A percentile compares a stretch with the other conserved stretches of the same genome.
These are phyloP conservation scores for Amaurobius ferox DNA, from an alignment of 2,888 invertebrate genomes.

Conservation along the genomic window DNA sequence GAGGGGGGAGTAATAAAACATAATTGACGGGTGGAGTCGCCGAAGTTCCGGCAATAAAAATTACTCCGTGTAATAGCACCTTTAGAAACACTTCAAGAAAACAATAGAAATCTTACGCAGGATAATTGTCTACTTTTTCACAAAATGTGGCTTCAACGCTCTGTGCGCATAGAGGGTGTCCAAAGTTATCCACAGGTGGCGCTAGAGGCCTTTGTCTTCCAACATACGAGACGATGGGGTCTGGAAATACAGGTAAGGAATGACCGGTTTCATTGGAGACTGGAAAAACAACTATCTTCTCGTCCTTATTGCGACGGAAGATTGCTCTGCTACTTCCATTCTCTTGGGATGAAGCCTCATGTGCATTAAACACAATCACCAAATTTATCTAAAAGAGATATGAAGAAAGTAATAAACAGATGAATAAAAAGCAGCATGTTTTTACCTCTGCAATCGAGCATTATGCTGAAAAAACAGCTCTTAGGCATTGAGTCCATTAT, in stretches of 20 bases:
- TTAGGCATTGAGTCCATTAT: too few relatives aligned
- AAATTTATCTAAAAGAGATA: neutral
- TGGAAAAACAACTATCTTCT: conserved; percentile 42
- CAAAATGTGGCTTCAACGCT: conserved; percentile 70
- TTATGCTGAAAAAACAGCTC: too few relatives aligned
- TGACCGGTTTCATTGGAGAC: conserved; percentile 36
- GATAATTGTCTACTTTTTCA: conserved; percentile 71
- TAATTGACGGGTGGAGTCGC: too few relatives aligned
- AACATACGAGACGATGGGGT: conserved; percentile 29
- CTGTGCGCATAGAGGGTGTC: conserved; percentile 39
- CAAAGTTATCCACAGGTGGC: conserved; percentile 34
- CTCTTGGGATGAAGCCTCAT: neutral
- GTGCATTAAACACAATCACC: neutral
- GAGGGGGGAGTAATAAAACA: too few relatives aligned
- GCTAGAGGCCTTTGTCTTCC: conserved; percentile 33
- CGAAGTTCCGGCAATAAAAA: too few relatives aligned
- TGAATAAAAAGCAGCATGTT: too few relatives aligned
- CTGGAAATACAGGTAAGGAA: conserved; percentile 51
- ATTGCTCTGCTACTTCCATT: neutral
- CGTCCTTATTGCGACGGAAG: conserved; percentile 70
- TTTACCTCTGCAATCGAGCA: too few relatives aligned
- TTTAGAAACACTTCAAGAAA: too few relatives aligned
- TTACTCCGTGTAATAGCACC: too few relatives aligned
- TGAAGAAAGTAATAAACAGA: too few relatives aligned
- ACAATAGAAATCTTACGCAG: conserved; percentile 65